Evolutionary conservation across 2,113 vertebrate genomes (phyloP).

Genomic region (Vulpes ferrilata): DNA sequence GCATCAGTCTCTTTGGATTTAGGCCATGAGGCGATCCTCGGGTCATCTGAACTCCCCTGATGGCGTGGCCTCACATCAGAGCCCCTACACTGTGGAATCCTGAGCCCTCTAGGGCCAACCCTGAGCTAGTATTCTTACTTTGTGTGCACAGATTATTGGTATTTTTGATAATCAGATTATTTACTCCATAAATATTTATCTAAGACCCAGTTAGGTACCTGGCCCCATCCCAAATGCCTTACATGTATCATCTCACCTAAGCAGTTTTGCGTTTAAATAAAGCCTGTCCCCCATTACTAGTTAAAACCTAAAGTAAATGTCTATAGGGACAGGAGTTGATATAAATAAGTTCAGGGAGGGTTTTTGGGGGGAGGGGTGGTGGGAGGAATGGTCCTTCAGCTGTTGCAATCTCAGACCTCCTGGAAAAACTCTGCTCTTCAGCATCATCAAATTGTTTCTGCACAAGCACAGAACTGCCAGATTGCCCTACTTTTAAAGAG

Average conservation of each 20-base stretch:
- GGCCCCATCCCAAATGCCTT: not conserved
- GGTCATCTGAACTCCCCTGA: not conserved
- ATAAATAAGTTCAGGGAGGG: not conserved
- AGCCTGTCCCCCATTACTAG: not conserved
- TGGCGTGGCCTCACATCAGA: not conserved
- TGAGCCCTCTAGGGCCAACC: not conserved
- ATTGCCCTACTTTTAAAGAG: not conserved
- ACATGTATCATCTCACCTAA: not conserved
- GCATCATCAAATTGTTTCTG: not conserved
- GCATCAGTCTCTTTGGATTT: not conserved
- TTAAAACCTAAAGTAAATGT: not conserved
- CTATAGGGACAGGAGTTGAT: not conserved
- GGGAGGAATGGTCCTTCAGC: not conserved
- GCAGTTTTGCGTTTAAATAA: not conserved
- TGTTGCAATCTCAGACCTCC: not conserved
- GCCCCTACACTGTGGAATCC: not conserved
- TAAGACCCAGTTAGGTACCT: not conserved
- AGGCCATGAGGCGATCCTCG: not conserved
- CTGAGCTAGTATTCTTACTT: not conserved
- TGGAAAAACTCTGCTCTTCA: not conserved
- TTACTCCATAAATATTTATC: constrained; percentile 22
- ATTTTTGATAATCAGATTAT: not conserved
- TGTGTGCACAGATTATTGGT: not conserved
- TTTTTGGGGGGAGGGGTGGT: not conserved
- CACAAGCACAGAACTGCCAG: not conserved